phyloP scores from a whole-genome alignment of 2,797 vertebrate genomes.

The Rhabdophis nuchalis region DNA sequence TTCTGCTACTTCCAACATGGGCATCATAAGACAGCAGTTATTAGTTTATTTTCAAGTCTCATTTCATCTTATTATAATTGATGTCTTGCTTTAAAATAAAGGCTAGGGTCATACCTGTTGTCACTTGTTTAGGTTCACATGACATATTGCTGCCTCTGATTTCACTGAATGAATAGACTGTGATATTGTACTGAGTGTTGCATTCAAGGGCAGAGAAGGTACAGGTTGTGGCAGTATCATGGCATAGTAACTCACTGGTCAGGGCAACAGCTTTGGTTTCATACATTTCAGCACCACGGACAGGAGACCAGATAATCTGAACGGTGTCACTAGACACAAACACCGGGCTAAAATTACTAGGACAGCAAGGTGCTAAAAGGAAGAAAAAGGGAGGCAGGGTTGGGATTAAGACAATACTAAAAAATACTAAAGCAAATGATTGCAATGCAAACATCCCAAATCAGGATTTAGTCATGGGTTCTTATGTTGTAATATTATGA shows the following conservation, averaged over 20 bases:
- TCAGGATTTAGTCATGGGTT: not conserved
- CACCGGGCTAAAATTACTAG: slow-evolving; percentile 70
- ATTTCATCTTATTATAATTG: not conserved
- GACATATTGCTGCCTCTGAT: slow-evolving; percentile 76
- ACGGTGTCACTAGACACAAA: slow-evolving; percentile 77
- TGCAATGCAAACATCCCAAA: not conserved
- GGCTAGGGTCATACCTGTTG: slow-evolving; percentile 72
- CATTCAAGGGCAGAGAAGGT: slow-evolving; percentile 83
- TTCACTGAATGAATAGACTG: slow-evolving; percentile 83
- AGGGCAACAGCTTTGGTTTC: slow-evolving; percentile 74
- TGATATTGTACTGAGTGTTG: slow-evolving; percentile 76
- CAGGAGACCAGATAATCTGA: slow-evolving; percentile 78
- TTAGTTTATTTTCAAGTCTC: not conserved
- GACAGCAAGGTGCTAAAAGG: slow-evolving; percentile 86
- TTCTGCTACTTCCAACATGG: not conserved
- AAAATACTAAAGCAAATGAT: not conserved
- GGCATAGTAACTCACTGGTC: slow-evolving; percentile 71
- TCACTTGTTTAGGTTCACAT: slow-evolving; percentile 68
- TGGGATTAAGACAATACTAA: not conserved
- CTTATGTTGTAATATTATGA: not conserved
- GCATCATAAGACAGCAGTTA: not conserved
- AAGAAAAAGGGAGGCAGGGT: not conserved
- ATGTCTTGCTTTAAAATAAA: not conserved
- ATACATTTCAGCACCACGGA: slow-evolving; percentile 83
- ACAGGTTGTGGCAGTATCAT: slow-evolving; percentile 80